phyloP scores from a whole-genome alignment of 2,113 vertebrate genomes.

The Saguinus midas region DNA sequence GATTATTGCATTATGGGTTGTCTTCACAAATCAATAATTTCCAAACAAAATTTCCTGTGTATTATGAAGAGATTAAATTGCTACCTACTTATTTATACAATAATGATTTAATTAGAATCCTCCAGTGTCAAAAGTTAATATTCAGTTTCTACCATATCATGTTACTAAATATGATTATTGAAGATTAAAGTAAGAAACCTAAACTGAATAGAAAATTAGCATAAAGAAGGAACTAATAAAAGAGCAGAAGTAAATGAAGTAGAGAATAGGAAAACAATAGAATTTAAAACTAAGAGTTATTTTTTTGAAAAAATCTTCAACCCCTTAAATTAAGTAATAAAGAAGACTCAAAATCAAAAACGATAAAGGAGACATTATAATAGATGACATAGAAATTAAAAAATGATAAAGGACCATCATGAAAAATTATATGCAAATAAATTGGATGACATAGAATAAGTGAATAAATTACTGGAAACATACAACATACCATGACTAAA shows the following conservation, averaged over 20 bases:
- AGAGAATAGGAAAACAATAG: background rate
- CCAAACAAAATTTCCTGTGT: no score
- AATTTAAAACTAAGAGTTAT: no score
- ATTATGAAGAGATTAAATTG: no score
- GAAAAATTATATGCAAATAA: background rate
- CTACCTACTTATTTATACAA: no score
- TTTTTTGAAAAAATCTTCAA: no score
- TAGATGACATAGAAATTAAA: background rate
- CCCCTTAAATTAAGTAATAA: background rate
- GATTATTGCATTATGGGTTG: no score
- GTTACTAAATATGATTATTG: background rate
- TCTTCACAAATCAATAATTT: no score
- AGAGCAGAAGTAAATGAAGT: background rate
- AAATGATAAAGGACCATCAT: background rate
- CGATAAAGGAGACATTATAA: background rate
- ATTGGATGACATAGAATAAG: background rate
- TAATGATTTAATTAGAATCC: no score
- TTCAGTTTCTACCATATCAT: background rate
- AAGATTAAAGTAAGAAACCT: background rate
- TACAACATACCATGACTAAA: background rate
- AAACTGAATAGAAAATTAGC: background rate
- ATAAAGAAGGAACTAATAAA: background rate
- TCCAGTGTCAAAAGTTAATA: no score
- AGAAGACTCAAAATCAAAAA: background rate
- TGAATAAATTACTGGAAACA: background rate